phyloP scores from a whole-genome alignment of 1,140 invertebrate species.

The Phocides pigmalion region DNA sequence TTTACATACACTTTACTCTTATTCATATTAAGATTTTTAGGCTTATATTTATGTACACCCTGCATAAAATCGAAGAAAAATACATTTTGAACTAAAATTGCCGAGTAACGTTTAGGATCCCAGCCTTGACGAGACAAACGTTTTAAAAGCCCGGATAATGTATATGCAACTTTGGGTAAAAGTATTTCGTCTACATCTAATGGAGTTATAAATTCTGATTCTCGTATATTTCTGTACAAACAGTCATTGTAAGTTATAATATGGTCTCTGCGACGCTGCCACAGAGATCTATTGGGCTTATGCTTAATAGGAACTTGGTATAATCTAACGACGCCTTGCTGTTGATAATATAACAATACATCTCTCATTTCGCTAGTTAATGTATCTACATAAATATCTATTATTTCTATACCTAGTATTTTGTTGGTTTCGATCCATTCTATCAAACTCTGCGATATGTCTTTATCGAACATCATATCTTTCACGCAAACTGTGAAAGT shows the following conservation, averaged over 20 bases:
- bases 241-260: slow-evolving; percentile 89
- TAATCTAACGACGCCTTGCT: slow-evolving; percentile 83
- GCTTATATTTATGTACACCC: slow-evolving; percentile 49
- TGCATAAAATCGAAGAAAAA: slow-evolving; percentile 86
- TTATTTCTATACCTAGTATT: slow-evolving; percentile 86
- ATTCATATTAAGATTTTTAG: slow-evolving; percentile 39
- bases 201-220: slow-evolving; percentile 87
- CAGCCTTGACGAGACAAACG: slow-evolving; percentile 67
- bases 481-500: slow-evolving; percentile 89
- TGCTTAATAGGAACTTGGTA: slow-evolving; percentile 81
- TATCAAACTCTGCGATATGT: slow-evolving; percentile 85
- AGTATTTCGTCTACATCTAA: slow-evolving; percentile 90
- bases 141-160: slow-evolving; percentile 83
- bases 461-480: slow-evolving; percentile 87
- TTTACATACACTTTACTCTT: slow-evolving; percentile 66
- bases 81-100: slow-evolving; percentile 87
- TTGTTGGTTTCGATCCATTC: slow-evolving; percentile 89
- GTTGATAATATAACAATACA: slow-evolving; percentile 84
- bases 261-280: slow-evolving; percentile 89
- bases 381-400: slow-evolving; percentile 87
- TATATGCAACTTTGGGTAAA: slow-evolving; percentile 84
- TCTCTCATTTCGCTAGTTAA: slow-evolving; percentile 83
- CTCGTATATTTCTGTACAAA: slow-evolving; percentile 87
- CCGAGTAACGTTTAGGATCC: slow-evolving; percentile 80
- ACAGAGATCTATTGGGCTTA: slow-evolving; percentile 83